Base-by-base conservation (phyloP, 2,113 vertebrate species). In the Cricetomys ansorgei region DNA sequence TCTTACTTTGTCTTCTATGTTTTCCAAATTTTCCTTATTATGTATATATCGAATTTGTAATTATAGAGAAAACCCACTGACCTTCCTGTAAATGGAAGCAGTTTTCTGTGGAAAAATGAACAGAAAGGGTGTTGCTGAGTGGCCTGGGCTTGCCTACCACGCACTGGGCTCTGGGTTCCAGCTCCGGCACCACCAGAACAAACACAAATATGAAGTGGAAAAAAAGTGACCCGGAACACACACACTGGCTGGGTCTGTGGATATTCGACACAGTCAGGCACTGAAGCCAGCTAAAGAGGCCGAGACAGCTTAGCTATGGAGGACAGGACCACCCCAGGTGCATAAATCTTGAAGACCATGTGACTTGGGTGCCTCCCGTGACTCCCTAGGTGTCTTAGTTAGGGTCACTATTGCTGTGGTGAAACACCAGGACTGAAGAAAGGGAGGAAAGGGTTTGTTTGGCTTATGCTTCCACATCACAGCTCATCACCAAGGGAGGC, bases 101-200 rank as follows among this genome's bases (percentile, higher is more conserved):
- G 85, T 93, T 48, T 45, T 62, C 29, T 84, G 37, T 80, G 95
- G 48, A 86, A 91, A 93, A 75, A 89, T 43, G 12, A 79, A 37
- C 48, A 37, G 48, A 57, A 13, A 25, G 53, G 37, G 23, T 80
- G 37, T 43, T 4, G 25, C 55, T 43, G 6, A 45, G 27, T 45
- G 40, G 72, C 15, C 8, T 43, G 7, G 55, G 29, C 3, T 64
- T 64, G 27, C 40, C 57, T 64, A n/a, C 10, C 53, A 57, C 7
- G 37, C 8, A 5, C 37, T 25, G 19, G 21, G 79, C 37, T 81
- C 79, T 81, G 50, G 34, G 31, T 81, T 29, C 57, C 15, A 62
- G 73, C 11, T 11, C 34, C 37, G 59, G 75, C 15, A 50, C 13
- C 0, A 31, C 75, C 75, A 53, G 53, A n/a, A 59, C 55, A 59